Conservation (phyloP, 2,888 invertebrate species). For the Eledona agricola region DNA sequence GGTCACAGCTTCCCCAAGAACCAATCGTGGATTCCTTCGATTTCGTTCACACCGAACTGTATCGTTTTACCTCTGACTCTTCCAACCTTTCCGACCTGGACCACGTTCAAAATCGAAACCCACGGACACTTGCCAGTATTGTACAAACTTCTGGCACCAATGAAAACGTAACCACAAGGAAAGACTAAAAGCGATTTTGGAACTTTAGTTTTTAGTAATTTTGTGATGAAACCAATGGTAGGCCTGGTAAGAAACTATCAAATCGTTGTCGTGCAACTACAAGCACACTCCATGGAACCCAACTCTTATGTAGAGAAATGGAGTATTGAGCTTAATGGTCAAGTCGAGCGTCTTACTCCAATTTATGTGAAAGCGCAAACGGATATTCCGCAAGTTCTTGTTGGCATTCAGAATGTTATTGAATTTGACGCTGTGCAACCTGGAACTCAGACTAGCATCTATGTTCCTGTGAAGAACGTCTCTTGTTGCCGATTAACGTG, state of each 20-base stretch:
- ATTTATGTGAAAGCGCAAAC: slow-evolving; percentile 60
- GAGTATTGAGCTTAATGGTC: slow-evolving; percentile 61
- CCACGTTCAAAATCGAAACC: slow-evolving; percentile 59
- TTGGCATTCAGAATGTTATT: slow-evolving; percentile 55
- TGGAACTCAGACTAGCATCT: slow-evolving; percentile 52
- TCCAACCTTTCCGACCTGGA: slow-evolving; percentile 40
- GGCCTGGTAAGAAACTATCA: slow-evolving; percentile 59
- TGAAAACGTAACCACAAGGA: too few relatives aligned
- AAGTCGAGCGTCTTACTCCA: slow-evolving; percentile 50
- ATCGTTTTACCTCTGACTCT: slow-evolving; percentile 51
- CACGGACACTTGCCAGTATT: slow-evolving; percentile 60
- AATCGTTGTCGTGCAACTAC: slow-evolving; percentile 59
- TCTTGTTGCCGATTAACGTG: slow-evolving; percentile 44
- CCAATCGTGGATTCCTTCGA: slow-evolving; percentile 50
- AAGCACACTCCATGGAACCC: slow-evolving; percentile 49
- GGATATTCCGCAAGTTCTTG: slow-evolving; percentile 55
- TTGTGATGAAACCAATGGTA: slow-evolving; percentile 61
- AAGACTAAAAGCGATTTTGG: too few relatives aligned
- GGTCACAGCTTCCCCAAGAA: slow-evolving; percentile 53
- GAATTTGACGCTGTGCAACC: slow-evolving; percentile 57
- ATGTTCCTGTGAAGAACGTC: slow-evolving; percentile 58
- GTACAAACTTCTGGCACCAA: slow-evolving; percentile 61
- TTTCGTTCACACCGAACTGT: slow-evolving; percentile 48
- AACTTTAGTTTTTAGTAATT: slow-evolving; percentile 53
- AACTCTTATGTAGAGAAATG: slow-evolving; percentile 61